Evolutionary conservation across 2,797 vertebrate genomes (phyloP).

Genomic region (Austrolebias charrua): DNA sequence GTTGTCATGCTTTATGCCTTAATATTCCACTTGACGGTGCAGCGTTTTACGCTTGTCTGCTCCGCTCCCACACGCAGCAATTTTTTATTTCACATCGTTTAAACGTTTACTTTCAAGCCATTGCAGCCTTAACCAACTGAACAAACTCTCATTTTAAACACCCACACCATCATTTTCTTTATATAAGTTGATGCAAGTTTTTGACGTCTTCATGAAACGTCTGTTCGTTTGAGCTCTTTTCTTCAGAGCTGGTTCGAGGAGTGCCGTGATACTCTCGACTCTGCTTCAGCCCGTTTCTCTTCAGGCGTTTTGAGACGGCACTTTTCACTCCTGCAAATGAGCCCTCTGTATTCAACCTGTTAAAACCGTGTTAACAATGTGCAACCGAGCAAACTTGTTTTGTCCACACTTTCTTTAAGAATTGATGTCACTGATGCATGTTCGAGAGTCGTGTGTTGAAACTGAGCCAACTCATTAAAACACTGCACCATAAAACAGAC

Average conservation of each 20-base stretch:
- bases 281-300: background rate
- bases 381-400: too few relatives aligned
- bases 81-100: slow-evolving; percentile 52
- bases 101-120: slow-evolving; percentile 49
- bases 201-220: slow-evolving; percentile 1
- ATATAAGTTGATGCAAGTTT: background rate
- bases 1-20: slow-evolving; percentile 51
- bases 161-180: background rate
- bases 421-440: too few relatives aligned
- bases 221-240: background rate
- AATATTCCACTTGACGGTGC: slow-evolving; percentile 50
- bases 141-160: slow-evolving; percentile 21
- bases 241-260: background rate
- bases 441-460: too few relatives aligned
- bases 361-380: too few relatives aligned
- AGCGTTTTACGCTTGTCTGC: slow-evolving; percentile 49
- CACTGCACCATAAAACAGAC: too few relatives aligned
- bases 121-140: slow-evolving; percentile 29
- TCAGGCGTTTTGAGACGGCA: background rate
- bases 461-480: too few relatives aligned
- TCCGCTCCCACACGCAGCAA: slow-evolving; percentile 25
- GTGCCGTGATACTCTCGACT: background rate
- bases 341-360: background rate
- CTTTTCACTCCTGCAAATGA: background rate
- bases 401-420: too few relatives aligned